Percentiles rank a stretch among this genome's conserved stretches.
phyloP scores from a whole-genome alignment of 2,888 invertebrate genomes.

The Tubulanus polymorphus region DNA sequence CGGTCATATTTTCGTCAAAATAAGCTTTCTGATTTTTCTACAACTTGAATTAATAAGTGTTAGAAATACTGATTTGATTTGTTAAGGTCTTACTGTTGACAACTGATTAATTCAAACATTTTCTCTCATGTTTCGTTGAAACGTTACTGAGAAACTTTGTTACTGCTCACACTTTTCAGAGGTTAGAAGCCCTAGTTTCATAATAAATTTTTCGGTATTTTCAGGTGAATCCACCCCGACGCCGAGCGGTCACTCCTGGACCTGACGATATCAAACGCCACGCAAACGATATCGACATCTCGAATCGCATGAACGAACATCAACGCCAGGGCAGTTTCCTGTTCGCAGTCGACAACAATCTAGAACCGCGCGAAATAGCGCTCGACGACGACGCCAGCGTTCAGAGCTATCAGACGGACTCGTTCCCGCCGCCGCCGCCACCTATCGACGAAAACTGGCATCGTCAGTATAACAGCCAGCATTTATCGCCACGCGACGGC shows the following conservation, averaged over 20 bases:
- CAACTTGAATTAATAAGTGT: too few species aligned
- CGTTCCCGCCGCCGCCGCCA: not conserved
- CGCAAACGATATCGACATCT: conserved; percentile 18
- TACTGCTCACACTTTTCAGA: too few species aligned
- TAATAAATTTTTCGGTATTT: too few species aligned
- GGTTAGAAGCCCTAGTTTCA: too few species aligned
- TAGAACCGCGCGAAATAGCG: conserved; percentile 11
- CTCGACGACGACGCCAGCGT: not conserved
- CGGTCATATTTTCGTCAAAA: too few species aligned
- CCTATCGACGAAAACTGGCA: not conserved
- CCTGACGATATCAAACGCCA: conserved; percentile 58
- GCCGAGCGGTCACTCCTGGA: conserved; percentile 82
- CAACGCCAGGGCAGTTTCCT: conserved; percentile 44
- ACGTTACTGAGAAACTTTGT: too few species aligned
- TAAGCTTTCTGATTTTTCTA: too few species aligned
- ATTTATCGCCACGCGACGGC: not conserved
- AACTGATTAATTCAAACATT: too few species aligned
- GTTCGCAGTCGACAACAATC: conserved; percentile 34
- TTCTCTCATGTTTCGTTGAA: too few species aligned
- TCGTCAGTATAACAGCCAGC: not conserved
- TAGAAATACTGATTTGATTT: too few species aligned
- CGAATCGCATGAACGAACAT: conserved; percentile 22
- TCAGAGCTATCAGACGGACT: not conserved
- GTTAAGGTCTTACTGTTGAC: too few species aligned
- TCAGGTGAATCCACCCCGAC: conserved; percentile 25